A percentile compares a stretch with the other conserved stretches of the same genome.
These are phyloP conservation scores for Panthera uncia DNA, from an alignment of 2,113 vertebrate genomes.

Conservation along the genomic window DNA sequence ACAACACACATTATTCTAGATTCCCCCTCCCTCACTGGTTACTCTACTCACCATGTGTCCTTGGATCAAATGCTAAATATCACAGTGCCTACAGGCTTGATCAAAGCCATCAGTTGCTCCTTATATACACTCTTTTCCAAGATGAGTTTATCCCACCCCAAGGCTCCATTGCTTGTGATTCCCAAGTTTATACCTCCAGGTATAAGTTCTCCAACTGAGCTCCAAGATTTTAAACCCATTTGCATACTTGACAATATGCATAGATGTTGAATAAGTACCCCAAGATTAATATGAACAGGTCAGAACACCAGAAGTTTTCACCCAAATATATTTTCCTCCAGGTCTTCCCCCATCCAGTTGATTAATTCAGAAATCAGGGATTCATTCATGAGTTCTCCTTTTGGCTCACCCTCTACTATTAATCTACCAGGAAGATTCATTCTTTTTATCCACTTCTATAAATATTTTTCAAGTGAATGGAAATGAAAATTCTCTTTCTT, in stretches of 20 bases:
- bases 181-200: not conserved
- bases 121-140: not conserved
- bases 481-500: not conserved
- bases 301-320: not conserved
- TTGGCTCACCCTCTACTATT: not conserved
- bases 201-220: not conserved
- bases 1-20: not conserved
- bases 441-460: not conserved
- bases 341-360: not conserved
- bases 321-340: not conserved
- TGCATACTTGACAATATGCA: not conserved
- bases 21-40: not conserved
- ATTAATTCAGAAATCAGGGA: not conserved
- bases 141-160: not conserved
- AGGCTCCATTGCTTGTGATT: not conserved
- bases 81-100: rapidly evolving
- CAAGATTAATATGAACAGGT: not conserved
- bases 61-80: not conserved
- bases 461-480: not conserved
- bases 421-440: not conserved
- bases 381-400: not conserved
- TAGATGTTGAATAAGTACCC: not conserved
- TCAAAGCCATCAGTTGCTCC: not conserved
- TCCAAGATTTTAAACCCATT: not conserved
- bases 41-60: not conserved